These are phyloP conservation scores for Poecilia velifera DNA, from an alignment of 2,797 vertebrate genomes.

Conservation along the genomic window DNA sequence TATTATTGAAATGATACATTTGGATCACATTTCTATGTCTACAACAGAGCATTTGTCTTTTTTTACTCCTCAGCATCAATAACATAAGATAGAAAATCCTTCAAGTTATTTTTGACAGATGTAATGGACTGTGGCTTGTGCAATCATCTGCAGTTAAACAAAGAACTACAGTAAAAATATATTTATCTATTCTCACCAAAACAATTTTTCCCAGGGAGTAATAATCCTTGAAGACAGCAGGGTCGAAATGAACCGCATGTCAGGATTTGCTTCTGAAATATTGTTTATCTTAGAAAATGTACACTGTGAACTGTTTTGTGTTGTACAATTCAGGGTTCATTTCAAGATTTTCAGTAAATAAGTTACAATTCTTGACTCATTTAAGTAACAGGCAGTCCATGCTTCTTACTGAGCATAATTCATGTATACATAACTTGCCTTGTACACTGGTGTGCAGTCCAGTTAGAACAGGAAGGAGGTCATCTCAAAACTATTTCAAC, in stretches of 20 bases:
- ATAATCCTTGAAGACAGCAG: background rate
- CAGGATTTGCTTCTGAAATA: background rate
- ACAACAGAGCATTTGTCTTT: background rate
- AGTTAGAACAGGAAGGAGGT: background rate
- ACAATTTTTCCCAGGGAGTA: background rate
- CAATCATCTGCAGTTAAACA: slow-evolving; percentile 6
- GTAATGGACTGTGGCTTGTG: background rate
- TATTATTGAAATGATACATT: background rate
- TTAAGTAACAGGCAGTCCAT: background rate
- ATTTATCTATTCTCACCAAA: background rate
- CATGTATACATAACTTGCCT: background rate
- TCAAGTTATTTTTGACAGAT: background rate
- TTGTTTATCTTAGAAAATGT: background rate
- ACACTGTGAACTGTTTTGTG: background rate
- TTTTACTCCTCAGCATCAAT: background rate
- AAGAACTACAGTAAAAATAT: background rate
- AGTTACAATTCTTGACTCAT: background rate
- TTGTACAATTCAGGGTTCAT: background rate
- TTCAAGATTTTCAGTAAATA: background rate
- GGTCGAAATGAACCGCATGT: background rate
- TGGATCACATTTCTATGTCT: background rate
- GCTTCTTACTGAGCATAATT: background rate
- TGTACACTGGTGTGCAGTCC: background rate
- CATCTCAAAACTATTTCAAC: background rate
- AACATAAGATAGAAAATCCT: background rate